Evolutionary conservation across 2,888 invertebrate species (phyloP).

Genomic region (Graphium colonna): DNA sequence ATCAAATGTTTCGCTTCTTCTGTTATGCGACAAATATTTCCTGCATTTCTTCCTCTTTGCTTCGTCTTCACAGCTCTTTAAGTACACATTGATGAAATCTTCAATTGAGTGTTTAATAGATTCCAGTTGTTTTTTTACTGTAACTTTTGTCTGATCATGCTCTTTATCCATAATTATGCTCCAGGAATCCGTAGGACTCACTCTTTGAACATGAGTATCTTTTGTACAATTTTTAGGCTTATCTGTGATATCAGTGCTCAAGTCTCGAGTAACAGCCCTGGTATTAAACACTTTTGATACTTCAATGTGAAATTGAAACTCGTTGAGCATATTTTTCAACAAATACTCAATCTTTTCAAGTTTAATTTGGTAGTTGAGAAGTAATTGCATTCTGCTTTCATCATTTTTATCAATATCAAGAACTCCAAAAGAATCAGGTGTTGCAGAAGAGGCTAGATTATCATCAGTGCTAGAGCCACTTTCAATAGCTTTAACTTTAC

Average conservation of each 20-base stretch:
- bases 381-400: conserved; percentile 49
- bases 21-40: conserved; percentile 16
- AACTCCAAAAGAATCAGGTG: conserved; percentile 63
- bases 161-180: conserved; percentile 60
- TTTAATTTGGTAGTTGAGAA: conserved; percentile 55
- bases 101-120: conserved; percentile 56
- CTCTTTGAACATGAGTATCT: conserved; percentile 35
- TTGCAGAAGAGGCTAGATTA: conserved; percentile 43
- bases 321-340: conserved; percentile 53
- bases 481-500: conserved; percentile 45
- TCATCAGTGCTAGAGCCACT: conserved; percentile 30
- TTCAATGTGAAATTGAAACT: conserved; percentile 68
- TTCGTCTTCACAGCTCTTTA: conserved; percentile 35
- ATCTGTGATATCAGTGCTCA: conserved; percentile 37
- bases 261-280: conserved; percentile 43
- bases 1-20: conserved; percentile 37
- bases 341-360: conserved; percentile 56
- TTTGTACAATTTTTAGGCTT: conserved; percentile 30
- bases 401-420: conserved; percentile 62
- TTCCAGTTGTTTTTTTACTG: conserved; percentile 52
- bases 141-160: conserved; percentile 47
- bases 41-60: conserved; percentile 25
- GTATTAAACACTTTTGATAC: conserved; percentile 62
- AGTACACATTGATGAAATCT: conserved; percentile 45
- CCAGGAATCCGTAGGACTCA: conserved; percentile 56